Conservation (phyloP, 1,140 invertebrate genomes). For the Akabosia matsudoensis region DNA sequence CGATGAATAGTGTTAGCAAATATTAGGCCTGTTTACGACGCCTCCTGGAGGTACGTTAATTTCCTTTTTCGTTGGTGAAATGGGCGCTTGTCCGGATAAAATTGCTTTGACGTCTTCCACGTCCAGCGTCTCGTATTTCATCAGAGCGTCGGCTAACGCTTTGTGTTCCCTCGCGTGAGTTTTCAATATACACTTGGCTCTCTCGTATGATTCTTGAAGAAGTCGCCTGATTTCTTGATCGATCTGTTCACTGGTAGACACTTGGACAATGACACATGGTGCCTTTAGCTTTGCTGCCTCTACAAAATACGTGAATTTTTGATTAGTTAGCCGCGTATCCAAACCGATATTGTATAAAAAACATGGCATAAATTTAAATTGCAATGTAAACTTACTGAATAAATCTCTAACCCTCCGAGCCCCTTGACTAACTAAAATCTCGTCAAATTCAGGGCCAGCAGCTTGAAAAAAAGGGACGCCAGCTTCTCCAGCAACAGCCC, state of each 20-base stretch:
- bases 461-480: neutral
- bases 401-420: neutral
- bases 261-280: slow-evolving; percentile 99
- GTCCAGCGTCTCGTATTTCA: slow-evolving; percentile 96
- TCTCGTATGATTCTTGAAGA: slow-evolving; percentile 90
- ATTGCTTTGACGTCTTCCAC: slow-evolving; percentile 79
- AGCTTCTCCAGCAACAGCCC: neutral
- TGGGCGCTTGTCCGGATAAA: neutral
- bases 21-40: slow-evolving; percentile 1
- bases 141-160: slow-evolving; percentile 82
- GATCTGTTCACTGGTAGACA: slow-evolving; percentile 79
- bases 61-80: neutral
- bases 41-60: neutral
- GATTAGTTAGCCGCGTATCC: no score
- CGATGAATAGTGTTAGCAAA: no score
- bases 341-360: neutral
- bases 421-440: neutral
- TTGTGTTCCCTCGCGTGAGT: slow-evolving; percentile 86
- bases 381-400: neutral
- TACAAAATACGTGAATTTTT: slow-evolving; percentile 50
- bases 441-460: neutral
- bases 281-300: slow-evolving; percentile 86
- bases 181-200: slow-evolving; percentile 84
- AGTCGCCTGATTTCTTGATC: slow-evolving; percentile 91
- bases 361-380: slow-evolving; percentile 11